Base-by-base conservation (phyloP, 2,797 vertebrate species). In the Smutsia temminckii region DNA sequence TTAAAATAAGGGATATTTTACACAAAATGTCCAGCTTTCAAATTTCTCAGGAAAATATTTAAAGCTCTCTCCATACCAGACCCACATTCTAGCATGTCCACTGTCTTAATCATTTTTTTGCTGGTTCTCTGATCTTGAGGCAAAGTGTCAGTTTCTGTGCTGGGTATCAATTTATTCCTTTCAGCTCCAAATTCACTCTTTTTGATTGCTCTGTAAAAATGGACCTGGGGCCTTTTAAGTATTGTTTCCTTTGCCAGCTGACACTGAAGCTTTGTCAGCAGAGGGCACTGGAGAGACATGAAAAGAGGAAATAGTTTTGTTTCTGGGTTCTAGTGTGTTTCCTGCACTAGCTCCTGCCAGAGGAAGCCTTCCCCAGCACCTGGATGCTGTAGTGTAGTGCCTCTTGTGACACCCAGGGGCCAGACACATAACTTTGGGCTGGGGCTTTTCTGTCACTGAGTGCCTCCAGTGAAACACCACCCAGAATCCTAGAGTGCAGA, bases 361-460 rank as follows among this genome's bases (percentile, higher is more conserved):
- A 0, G 14, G 25, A 55, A 42, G 4, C 2, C 29, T 25, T 68
- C 18, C 29, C 6, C 34, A 7, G n/a, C 8, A 8, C 10, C 25
- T 21, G 12, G 11, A 18, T 9, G 10, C 59, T 66, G 16, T 49
- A 23, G 10, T 8, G 32, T 13, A 13, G 13, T 37, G 21, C 20
- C 20, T 16, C 6, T 1, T n/a, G 11, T 1, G 25, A 7, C 16
- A 27, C 16, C 25, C 72, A 49, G 4, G 0, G 0, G 49, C 34
- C 20, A 40, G 46, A 14, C 6, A 18, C 27, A 8, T 23, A 40
- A 32, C 46, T 37, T 21, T 8, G 27, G 11, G 27, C 9, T 63
- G 17, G 8, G 29, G 21, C 8, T 81, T 10, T 42, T 51, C 16
- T 29, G 1, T 18, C 16, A 4, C 53, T 37, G 40, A 69, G 10